Conservation (phyloP, 2,797 vertebrate species). For the Schizothorax lantsangensis region DNA sequence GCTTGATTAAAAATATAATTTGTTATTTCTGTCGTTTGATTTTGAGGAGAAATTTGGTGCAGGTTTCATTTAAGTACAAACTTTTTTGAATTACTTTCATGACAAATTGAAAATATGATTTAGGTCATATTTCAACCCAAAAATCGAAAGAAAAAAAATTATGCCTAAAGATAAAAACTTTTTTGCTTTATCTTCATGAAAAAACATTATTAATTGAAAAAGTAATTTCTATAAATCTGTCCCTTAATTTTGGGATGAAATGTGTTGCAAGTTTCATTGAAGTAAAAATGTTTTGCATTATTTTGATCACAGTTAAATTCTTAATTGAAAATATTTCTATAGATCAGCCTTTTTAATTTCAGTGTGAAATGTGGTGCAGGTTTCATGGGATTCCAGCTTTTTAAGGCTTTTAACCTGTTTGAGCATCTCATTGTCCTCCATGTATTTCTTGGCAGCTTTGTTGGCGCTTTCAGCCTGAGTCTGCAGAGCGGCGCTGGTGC, state of each 20-base stretch:
- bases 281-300: neutral
- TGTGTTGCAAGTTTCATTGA: neutral
- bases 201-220: neutral
- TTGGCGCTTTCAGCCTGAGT: slow-evolving; percentile 82
- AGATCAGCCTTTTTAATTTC: neutral
- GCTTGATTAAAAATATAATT: neutral
- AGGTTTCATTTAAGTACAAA: too few relatives aligned
- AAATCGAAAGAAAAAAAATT: neutral
- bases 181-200: neutral
- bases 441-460: slow-evolving; percentile 83
- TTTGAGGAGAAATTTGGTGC: neutral
- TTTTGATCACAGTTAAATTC: neutral
- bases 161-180: neutral
- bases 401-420: slow-evolving; percentile 78
- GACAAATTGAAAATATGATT: neutral
- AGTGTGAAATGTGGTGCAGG: neutral
- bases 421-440: slow-evolving; percentile 86
- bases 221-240: neutral
- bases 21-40: neutral
- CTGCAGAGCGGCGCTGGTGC: slow-evolving; percentile 79
- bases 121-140: neutral
- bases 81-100: neutral
- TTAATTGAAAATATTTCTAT: neutral
- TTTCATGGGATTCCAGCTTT: neutral
- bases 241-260: neutral